Conservation (phyloP, 2,888 invertebrate species). For the Amphipyra tragopoginis region DNA sequence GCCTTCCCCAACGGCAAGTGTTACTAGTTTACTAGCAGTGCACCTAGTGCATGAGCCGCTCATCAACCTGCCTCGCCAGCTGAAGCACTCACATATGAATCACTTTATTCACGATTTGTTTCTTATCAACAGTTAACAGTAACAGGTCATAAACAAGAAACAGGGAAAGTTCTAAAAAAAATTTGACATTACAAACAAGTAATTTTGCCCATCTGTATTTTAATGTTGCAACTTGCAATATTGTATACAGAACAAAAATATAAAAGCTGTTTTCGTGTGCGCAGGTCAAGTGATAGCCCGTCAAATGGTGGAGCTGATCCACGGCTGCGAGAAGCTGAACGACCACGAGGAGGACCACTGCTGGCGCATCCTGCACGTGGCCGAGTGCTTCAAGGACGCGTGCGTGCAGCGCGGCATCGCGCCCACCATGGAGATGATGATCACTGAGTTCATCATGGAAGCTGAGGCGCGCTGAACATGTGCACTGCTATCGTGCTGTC, state of each 20-base stretch:
- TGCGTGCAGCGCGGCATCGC: slow-evolving; percentile 73
- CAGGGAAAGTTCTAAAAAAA: too few species aligned
- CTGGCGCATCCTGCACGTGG: slow-evolving; percentile 79
- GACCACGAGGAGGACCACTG: slow-evolving; percentile 77
- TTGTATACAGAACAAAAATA: too few species aligned
- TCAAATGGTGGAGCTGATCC: slow-evolving; percentile 76
- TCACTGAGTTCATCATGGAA: slow-evolving; percentile 83
- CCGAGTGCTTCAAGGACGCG: slow-evolving; percentile 79
- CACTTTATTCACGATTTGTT: too few species aligned
- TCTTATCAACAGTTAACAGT: too few species aligned
- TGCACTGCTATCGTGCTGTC: neutral
- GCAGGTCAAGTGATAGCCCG: slow-evolving; percentile 74
- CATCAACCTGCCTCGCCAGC: too few species aligned
- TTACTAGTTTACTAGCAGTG: neutral
- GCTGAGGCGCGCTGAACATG: slow-evolving; percentile 59
- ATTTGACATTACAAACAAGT: too few species aligned
- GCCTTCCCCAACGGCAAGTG: slow-evolving; percentile 81
- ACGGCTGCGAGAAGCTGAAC: slow-evolving; percentile 74
- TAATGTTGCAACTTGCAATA: too few species aligned
- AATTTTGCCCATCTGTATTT: too few species aligned
- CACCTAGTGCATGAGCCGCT: too few species aligned
- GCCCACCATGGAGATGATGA: slow-evolving; percentile 78
- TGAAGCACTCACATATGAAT: neutral
- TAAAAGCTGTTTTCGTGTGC: neutral
- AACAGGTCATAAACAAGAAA: too few species aligned